phyloP scores from a whole-genome alignment of 1,140 invertebrate genomes.

The Pantala flavescens region DNA sequence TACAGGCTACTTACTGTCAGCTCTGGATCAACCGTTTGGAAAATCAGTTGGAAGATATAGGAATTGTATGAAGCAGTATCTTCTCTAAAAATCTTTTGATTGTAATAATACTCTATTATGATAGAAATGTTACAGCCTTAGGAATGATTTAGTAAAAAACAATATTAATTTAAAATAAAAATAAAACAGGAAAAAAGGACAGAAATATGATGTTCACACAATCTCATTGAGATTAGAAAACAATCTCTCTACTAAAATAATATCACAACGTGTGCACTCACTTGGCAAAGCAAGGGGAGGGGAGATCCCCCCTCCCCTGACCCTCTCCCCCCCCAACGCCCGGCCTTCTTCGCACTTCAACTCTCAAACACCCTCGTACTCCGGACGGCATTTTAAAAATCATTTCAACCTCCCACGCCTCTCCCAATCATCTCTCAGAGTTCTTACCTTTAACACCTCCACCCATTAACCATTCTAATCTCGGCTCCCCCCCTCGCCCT shows the following conservation, averaged over 20 bases:
- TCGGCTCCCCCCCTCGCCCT: background rate
- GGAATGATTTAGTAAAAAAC: background rate
- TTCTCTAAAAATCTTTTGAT: background rate
- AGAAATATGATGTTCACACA: slow-evolving; percentile 10
- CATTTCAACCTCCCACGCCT: background rate
- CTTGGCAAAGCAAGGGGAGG: background rate
- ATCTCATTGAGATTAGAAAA: slow-evolving; percentile 10
- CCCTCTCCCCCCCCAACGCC: background rate
- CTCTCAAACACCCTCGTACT: background rate
- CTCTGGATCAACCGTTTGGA: background rate
- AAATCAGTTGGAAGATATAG: background rate
- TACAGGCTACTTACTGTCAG: background rate
- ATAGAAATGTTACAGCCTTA: slow-evolving; percentile 2
- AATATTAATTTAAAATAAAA: background rate
- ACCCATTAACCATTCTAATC: background rate
- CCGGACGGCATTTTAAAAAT: slow-evolving; percentile 5
- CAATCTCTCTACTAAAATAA: slow-evolving; percentile 10
- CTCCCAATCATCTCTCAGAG: background rate
- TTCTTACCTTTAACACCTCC: background rate
- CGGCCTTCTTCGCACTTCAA: background rate
- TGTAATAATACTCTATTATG: background rate
- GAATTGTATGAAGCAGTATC: slow-evolving; percentile 2
- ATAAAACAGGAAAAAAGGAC: background rate
- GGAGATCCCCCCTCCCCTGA: background rate
- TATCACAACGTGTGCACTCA: slow-evolving; percentile 8